A percentile compares a stretch with the other conserved stretches of the same genome.
These are phyloP conservation scores for Tenodera sinensis DNA, from an alignment of 2,888 invertebrate genomes.

Conservation along the genomic window DNA sequence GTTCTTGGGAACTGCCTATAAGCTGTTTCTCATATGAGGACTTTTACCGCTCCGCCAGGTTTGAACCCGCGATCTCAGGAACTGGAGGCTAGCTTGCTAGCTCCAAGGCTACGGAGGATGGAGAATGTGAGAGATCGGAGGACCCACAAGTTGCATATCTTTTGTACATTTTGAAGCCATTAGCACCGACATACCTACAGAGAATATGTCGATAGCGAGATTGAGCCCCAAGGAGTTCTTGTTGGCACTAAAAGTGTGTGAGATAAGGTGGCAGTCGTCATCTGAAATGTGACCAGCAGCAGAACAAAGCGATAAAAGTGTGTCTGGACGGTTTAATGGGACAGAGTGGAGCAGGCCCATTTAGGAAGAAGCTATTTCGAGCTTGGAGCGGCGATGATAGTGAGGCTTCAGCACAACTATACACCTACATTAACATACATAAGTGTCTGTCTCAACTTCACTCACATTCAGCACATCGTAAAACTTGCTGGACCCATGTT, in stretches of 20 bases:
- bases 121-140: no score
- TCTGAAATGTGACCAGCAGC: no score
- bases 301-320: not conserved
- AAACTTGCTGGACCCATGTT: not conserved
- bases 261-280: not conserved
- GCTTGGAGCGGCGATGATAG: not conserved
- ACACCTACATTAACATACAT: not conserved
- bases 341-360: not conserved
- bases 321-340: not conserved
- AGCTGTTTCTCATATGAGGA: no score
- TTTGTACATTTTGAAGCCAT: no score
- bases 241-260: not conserved
- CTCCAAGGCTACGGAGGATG: no score
- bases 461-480: not conserved
- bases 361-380: not conserved
- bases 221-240: not conserved
- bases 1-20: no score
- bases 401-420: not conserved
- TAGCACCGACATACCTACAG: no score
- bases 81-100: no score
- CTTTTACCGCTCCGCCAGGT: no score
- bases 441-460: not conserved
- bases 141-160: no score
- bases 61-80: no score
- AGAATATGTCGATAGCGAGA: no score